Percentiles rank a stretch among this genome's conserved stretches.
phyloP scores from a whole-genome alignment of 2,113 vertebrate species.

The Oncorhynchus kisutch region DNA sequence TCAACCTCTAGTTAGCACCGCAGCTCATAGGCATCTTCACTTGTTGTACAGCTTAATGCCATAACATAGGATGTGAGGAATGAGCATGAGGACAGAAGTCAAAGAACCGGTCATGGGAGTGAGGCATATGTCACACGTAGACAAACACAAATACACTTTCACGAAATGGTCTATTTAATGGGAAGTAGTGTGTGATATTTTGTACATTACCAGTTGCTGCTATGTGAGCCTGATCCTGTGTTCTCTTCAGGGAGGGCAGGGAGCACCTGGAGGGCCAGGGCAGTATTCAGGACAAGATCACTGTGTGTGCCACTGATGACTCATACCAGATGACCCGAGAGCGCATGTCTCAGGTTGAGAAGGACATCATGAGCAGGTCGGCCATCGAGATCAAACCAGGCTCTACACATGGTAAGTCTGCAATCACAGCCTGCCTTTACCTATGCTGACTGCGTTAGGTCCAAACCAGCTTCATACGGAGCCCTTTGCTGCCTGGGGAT shows the following conservation, averaged over 20 bases:
- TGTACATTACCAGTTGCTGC: background rate
- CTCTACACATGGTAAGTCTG: slow-evolving; percentile 59
- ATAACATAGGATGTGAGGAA: slow-evolving; percentile 18
- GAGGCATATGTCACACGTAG: slow-evolving; percentile 20
- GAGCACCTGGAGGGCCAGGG: slow-evolving; percentile 81
- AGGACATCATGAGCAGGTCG: slow-evolving; percentile 77
- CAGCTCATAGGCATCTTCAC: slow-evolving; percentile 21
- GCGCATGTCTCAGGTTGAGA: slow-evolving; percentile 75
- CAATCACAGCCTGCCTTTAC: slow-evolving; percentile 4
- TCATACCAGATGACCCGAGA: slow-evolving; percentile 76
- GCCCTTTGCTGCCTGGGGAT: slow-evolving; percentile 20
- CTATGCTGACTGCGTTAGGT: slow-evolving; percentile 1
- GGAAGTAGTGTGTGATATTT: background rate
- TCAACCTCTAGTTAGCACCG: background rate
- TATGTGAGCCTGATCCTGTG: background rate
- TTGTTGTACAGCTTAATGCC: slow-evolving; percentile 30
- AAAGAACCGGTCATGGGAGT: slow-evolving; percentile 31
- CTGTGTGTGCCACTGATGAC: slow-evolving; percentile 81
- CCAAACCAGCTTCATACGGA: background rate
- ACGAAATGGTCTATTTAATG: background rate
- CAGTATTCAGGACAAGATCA: slow-evolving; percentile 84
- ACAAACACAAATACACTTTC: background rate
- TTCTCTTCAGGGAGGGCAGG: slow-evolving; percentile 64
- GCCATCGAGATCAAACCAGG: slow-evolving; percentile 76
- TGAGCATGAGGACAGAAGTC: slow-evolving; percentile 29